phyloP scores from a whole-genome alignment of 2,888 invertebrate species.

The Lordiphosa fenestrarum region DNA sequence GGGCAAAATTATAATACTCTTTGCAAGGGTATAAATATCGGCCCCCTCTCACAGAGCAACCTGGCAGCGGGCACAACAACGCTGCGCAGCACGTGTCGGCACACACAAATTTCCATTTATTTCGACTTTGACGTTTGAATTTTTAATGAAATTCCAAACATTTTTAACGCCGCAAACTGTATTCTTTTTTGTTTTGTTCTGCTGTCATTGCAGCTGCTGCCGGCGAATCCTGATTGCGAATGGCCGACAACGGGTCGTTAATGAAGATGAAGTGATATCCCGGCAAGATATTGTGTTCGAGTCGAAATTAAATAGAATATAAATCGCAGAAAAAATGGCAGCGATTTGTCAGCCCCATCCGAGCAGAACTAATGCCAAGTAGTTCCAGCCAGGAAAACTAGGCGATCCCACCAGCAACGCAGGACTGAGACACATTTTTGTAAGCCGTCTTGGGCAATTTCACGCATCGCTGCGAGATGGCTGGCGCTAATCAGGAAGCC shows the following conservation, averaged over 20 bases:
- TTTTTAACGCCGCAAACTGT: constrained; percentile 62
- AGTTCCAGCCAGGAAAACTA: constrained; percentile 36
- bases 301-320: constrained; percentile 67
- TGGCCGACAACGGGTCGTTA: constrained; percentile 39
- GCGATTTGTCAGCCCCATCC: constrained; percentile 67
- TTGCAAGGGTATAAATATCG: too few species aligned
- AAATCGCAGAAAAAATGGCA: constrained; percentile 71
- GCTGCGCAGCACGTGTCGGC: constrained; percentile 55
- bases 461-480: constrained; percentile 63
- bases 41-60: not conserved
- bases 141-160: constrained; percentile 74
- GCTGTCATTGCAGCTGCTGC: constrained; percentile 45
- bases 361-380: constrained; percentile 70
- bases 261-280: constrained; percentile 71
- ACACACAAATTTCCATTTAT: constrained; percentile 67
- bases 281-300: constrained; percentile 53
- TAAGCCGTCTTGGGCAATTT: constrained; percentile 46
- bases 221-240: constrained; percentile 25
- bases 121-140: constrained; percentile 72
- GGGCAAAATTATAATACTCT: too few species aligned
- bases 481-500: constrained; percentile 67
- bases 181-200: constrained; percentile 24
- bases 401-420: not conserved
- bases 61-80: constrained; percentile 22
- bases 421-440: not conserved